Evolutionary conservation across 2,797 vertebrate species (phyloP), one percentile per base, ranked within the genome.

Genomic region (Sebastolobus altivelis): DNA sequence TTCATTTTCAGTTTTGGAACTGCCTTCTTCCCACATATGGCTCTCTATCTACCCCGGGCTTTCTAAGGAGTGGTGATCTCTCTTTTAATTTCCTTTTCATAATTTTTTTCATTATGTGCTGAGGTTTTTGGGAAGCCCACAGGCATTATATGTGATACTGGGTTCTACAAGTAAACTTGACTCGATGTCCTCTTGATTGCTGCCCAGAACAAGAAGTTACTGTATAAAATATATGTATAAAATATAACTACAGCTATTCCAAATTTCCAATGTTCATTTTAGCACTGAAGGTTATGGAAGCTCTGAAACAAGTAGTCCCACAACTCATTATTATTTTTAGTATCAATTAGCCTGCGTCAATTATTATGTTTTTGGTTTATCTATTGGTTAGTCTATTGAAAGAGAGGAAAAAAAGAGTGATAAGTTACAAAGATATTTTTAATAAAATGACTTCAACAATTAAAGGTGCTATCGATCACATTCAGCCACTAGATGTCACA

Each of bases 1-100:
- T 18, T 56, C 3, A 2, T 16, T 65, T 40, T 38, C 9, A 4
- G 2, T 20, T 46, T 38, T 60, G 2, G 18, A 20, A 13, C 2
- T n/a, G 2, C 18, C 14, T 9, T 33, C 40, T 56, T 10, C 9
- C 27, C 10, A 3, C 2, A 0, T 6, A 8, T 20, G 3, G 14
- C 16, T 62, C 3, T 22, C 40, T 16, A 0, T 16, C 9, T 18
- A 37, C 4, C 14, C 3, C 1, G 0, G 2, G 18, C 29, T 40
- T 80, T 68, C 35, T 29, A 49, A 18, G 22, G 2, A 58, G 8
- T 22, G 37, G 8, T 11, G 2, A 35, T 55, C 35, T 71, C 14
- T 40, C 35, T 60, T 38, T 69, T 2, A 58, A 6, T 18, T 61
- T 67, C 27, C 14, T 11, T 62, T 69, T 49, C 22, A 27, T 65